A percentile compares a stretch with the other conserved stretches of the same genome.
These are phyloP conservation scores for Macrosteles quadrilineatus DNA, from an alignment of 1,140 invertebrate genomes.

Conservation along the genomic window DNA sequence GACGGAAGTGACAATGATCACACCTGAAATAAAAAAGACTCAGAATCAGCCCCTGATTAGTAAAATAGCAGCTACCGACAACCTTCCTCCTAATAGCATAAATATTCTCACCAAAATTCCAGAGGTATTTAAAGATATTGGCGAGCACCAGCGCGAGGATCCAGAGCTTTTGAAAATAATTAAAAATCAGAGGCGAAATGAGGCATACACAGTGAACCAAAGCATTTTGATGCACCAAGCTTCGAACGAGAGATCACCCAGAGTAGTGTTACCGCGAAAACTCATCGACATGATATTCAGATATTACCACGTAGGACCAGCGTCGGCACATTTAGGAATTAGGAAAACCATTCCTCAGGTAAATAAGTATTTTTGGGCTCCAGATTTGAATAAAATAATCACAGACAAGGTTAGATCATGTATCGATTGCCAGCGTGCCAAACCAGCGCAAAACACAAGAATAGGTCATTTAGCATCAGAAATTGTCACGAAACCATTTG, in stretches of 20 bases:
- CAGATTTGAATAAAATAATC: neutral
- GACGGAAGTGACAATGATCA: too few species aligned
- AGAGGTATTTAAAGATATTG: too few species aligned
- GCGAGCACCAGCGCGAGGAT: too few species aligned
- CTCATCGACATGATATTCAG: constrained; percentile 9
- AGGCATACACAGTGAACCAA: too few species aligned
- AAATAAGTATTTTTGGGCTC: neutral
- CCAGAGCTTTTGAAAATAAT: too few species aligned
- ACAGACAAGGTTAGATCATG: neutral
- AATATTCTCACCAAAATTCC: too few species aligned
- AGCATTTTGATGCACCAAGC: neutral
- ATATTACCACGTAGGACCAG: neutral
- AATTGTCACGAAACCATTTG: neutral
- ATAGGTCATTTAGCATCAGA: neutral
- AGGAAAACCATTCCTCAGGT: neutral
- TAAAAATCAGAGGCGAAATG: too few species aligned
- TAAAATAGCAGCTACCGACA: too few species aligned
- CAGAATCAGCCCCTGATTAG: too few species aligned
- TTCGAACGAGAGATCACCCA: neutral
- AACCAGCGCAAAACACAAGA: constrained; percentile 3
- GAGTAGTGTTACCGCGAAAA: neutral
- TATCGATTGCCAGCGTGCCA: neutral
- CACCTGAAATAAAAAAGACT: too few species aligned
- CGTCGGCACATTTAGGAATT: neutral
- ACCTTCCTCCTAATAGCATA: too few species aligned